These are phyloP conservation scores for Agrilus cyanescens DNA, from an alignment of 2,888 invertebrate genomes.

Conservation along the genomic window DNA sequence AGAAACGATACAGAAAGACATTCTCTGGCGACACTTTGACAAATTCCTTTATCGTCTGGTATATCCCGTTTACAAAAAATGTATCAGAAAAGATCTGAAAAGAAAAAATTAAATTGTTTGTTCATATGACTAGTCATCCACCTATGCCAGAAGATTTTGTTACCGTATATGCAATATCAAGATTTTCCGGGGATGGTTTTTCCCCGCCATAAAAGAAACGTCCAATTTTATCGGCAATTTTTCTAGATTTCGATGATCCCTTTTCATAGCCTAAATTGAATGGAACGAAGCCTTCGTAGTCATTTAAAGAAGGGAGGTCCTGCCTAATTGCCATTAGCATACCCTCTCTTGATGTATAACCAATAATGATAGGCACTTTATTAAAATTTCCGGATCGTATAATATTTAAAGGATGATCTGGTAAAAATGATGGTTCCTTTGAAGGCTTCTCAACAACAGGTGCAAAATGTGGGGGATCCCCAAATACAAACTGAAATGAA, in stretches of 20 bases:
- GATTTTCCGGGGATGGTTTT: conserved; percentile 28
- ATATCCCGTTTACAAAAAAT: too few relatives aligned
- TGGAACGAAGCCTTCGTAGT: conserved; percentile 30
- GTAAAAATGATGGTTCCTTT: conserved; percentile 22
- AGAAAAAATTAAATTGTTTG: too few relatives aligned
- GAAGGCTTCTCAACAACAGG: conserved; percentile 18
- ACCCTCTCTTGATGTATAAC: conserved; percentile 28
- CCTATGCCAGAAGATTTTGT: conserved; percentile 8
- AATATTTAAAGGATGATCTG: conserved; percentile 23
- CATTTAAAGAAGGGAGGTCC: conserved; percentile 10
- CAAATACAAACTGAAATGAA: too few relatives aligned
- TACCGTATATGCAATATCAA: conserved; percentile 27
- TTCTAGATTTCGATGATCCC: conserved; percentile 19
- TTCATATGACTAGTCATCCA: too few relatives aligned
- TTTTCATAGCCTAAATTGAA: conserved; percentile 17
- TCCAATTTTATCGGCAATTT: conserved; percentile 32
- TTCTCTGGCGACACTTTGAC: too few relatives aligned
- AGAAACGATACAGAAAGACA: conserved; percentile 17
- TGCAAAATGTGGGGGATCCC: not conserved
- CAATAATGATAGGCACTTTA: conserved; percentile 30
- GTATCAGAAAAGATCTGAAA: too few relatives aligned
- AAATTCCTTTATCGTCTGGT: too few relatives aligned
- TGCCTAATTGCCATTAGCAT: conserved; percentile 22
- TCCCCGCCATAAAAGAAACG: conserved; percentile 35
- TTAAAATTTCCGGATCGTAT: conserved; percentile 25